Base-by-base conservation (phyloP, 2,113 vertebrate species). In the Hirundichthys speculiger region DNA sequence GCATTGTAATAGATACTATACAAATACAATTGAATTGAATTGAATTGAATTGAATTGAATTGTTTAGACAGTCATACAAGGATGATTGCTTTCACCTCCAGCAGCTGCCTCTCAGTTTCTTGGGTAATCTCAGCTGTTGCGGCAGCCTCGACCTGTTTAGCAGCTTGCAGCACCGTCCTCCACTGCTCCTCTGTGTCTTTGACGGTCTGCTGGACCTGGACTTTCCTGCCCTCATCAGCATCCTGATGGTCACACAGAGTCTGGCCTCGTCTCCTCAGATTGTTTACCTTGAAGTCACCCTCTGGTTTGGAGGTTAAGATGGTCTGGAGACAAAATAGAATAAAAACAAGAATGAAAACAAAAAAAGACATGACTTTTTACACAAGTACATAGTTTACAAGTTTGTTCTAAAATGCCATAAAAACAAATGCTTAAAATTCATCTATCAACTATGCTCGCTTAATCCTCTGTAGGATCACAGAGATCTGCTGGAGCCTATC, bases 141-240 rank as follows among this genome's bases (percentile, higher is more conserved):
- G 5, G 77, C 9, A 0, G 38, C 82, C 12, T 67, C 51, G 0
- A 72, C 13, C 16, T 89, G 75, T 12, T 70, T 56, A 2, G 89
- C 89, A 0, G 42, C 54, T 7, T 82, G 77, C 60, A 91, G 62
- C 5, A 90, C 52, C 0, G 47, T 66, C 71, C 40, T 86, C 92
- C 92, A 93, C 70, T 73, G 75, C 55, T 93, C 86, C 73, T 93
- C 90, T 1, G 60, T 21, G 2, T 86, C 87, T 52, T 34, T 55
- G 24, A 90, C 77, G 0, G 48, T 56, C 80, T 84, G 80, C 48
- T 85, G 79, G 13, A 86, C 73, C 3, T 78, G 65, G 1, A 9
- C 41, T 8, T 54, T 86, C 66, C 72, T 66, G 46, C 27, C 51
- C 46, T 79, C 61, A 4, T 82, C 84, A 14, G 79, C 48, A 0